Evolutionary conservation across 1,140 invertebrate genomes (phyloP).

Genomic region (Halictus rubicundus): DNA sequence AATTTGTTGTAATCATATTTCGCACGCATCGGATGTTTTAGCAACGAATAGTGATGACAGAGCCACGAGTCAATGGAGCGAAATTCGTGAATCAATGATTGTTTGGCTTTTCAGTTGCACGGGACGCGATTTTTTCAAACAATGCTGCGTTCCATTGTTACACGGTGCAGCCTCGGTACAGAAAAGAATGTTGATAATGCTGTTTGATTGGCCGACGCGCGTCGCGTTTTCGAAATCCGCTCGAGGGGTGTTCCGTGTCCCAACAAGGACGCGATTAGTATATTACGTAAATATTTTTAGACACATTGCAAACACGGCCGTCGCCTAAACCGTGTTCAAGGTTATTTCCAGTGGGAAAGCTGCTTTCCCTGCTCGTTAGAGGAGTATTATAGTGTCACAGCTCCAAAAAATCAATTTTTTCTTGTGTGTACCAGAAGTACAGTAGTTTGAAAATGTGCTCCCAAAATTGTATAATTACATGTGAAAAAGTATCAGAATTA

Average conservation of each 20-base stretch:
- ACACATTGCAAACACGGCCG: neutral
- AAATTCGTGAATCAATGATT: neutral
- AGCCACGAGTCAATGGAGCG: neutral
- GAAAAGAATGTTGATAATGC: neutral
- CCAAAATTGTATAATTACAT: too few species aligned
- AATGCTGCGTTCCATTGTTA: neutral
- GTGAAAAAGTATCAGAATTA: too few species aligned
- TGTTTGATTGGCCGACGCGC: neutral
- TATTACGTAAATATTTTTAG: neutral
- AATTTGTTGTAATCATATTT: too few species aligned
- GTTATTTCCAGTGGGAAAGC: neutral
- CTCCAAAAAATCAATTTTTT: too few species aligned
- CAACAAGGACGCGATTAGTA: neutral
- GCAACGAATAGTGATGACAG: too few species aligned
- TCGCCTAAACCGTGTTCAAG: neutral
- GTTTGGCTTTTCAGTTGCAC: neutral
- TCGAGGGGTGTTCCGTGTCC: too few species aligned
- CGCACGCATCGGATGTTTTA: too few species aligned
- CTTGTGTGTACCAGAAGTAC: too few species aligned
- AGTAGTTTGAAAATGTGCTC: too few species aligned
- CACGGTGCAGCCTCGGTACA: too few species aligned
- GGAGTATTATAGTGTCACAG: too few species aligned
- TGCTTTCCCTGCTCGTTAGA: neutral
- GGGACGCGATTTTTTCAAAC: conserved; percentile 17
- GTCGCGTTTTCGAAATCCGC: neutral